phyloP scores from a whole-genome alignment of 37 sponge, comb jelly and placozoan genomes.

The Eunapius fragilis region DNA sequence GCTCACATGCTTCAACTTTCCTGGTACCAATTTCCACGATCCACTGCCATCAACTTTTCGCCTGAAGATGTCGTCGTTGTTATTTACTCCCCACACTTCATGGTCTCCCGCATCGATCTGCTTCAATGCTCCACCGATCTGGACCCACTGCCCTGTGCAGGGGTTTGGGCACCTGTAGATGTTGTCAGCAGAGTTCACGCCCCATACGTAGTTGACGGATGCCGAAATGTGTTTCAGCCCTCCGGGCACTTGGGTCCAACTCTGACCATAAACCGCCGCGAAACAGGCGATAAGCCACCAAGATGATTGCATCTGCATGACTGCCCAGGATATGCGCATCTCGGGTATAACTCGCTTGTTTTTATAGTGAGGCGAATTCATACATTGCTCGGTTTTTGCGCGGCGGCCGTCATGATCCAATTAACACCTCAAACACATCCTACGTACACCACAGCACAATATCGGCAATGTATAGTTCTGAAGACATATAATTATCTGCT shows the following conservation, averaged over 20 bases:
- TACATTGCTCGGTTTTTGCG: no score
- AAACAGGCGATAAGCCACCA: not conserved
- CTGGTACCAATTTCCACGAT: not conserved
- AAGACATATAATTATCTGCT: no score
- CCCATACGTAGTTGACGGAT: conserved; percentile 68
- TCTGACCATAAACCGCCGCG: not conserved
- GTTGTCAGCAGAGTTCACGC: conserved; percentile 25
- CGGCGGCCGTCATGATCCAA: no score
- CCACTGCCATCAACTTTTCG: conserved; percentile 25
- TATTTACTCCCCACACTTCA: conserved; percentile 37
- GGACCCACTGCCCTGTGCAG: not conserved
- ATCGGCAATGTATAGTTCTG: no score
- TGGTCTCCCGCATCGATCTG: conserved; percentile 32
- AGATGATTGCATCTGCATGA: not conserved
- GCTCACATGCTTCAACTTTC: conserved; percentile 29
- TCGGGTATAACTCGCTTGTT: no score
- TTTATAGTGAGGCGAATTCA: no score
- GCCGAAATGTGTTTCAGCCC: conserved; percentile 52
- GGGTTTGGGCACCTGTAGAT: conserved; percentile 39
- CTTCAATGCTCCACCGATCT: conserved; percentile 8
- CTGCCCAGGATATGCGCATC: no score
- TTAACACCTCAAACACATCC: no score
- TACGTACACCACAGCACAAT: no score
- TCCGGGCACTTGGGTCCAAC: conserved; percentile 50
- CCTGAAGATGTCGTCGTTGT: not conserved